A percentile compares a stretch with the other conserved stretches of the same genome.
phyloP scores from a whole-genome alignment of 2,888 invertebrate species.

The Himalopsyche anomala region DNA sequence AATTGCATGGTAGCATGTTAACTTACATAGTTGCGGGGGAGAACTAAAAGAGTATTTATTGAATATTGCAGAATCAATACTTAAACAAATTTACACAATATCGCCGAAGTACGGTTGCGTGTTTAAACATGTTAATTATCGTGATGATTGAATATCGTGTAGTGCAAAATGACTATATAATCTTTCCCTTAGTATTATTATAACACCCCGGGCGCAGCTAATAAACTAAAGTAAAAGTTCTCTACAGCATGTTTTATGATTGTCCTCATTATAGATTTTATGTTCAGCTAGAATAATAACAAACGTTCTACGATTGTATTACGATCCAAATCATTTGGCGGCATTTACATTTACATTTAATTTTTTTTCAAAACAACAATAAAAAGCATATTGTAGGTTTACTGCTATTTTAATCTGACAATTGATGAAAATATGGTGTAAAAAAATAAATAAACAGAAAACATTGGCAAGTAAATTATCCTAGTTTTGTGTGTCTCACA shows the following conservation, averaged over 20 bases:
- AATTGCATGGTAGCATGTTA: too few species aligned
- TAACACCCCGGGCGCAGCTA: constrained; percentile 46
- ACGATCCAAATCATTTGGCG: background rate
- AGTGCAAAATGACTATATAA: constrained; percentile 8
- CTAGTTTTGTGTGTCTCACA: too few species aligned
- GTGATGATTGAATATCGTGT: constrained; percentile 56
- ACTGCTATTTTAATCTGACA: too few species aligned
- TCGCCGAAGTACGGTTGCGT: constrained; percentile 48
- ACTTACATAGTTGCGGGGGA: too few species aligned
- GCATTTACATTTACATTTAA: too few species aligned
- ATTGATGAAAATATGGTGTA: too few species aligned
- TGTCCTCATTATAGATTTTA: constrained; percentile 60
- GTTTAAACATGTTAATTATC: constrained; percentile 54
- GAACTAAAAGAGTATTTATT: too few species aligned
- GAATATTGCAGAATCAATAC: too few species aligned
- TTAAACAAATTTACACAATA: background rate
- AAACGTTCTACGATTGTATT: background rate
- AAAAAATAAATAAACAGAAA: too few species aligned
- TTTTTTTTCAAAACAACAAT: too few species aligned
- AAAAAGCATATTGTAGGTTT: too few species aligned
- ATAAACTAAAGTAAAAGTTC: constrained; percentile 56
- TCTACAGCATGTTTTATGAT: constrained; percentile 59
- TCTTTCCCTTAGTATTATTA: background rate
- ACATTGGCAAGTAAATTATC: too few species aligned
- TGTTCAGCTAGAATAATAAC: background rate